Conservation (phyloP, 2,113 vertebrate species). For the Indicator indicator region DNA sequence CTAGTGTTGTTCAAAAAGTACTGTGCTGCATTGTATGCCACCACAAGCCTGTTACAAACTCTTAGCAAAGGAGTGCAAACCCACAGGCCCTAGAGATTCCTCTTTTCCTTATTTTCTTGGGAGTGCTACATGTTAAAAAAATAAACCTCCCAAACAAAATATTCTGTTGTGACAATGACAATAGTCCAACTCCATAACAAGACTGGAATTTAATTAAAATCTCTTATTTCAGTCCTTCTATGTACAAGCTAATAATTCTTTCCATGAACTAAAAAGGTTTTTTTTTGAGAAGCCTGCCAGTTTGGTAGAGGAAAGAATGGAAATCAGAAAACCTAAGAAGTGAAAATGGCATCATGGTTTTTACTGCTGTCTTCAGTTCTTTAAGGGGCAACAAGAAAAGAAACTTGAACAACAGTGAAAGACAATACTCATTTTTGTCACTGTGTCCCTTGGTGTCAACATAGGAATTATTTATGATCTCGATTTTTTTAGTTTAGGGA, state of each 20-base stretch:
- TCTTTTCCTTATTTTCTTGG: background rate
- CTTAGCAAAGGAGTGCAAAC: background rate
- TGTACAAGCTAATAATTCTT: background rate
- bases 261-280: background rate
- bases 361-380: background rate
- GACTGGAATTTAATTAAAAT: conserved; percentile 30
- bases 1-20: background rate
- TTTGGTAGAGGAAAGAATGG: background rate
- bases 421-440: background rate
- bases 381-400: background rate
- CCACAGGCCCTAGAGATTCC: background rate
- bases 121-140: background rate
- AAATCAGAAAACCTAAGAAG: background rate
- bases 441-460: background rate
- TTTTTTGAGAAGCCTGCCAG: background rate
- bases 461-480: background rate
- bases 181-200: background rate
- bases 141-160: background rate
- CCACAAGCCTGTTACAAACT: background rate
- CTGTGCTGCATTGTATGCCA: background rate
- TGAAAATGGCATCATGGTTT: background rate
- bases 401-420: background rate
- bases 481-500: background rate
- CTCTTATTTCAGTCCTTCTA: background rate
- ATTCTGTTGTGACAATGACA: background rate